Evolutionary conservation across 2,797 vertebrate genomes (phyloP).

Genomic region (Alca torda): DNA sequence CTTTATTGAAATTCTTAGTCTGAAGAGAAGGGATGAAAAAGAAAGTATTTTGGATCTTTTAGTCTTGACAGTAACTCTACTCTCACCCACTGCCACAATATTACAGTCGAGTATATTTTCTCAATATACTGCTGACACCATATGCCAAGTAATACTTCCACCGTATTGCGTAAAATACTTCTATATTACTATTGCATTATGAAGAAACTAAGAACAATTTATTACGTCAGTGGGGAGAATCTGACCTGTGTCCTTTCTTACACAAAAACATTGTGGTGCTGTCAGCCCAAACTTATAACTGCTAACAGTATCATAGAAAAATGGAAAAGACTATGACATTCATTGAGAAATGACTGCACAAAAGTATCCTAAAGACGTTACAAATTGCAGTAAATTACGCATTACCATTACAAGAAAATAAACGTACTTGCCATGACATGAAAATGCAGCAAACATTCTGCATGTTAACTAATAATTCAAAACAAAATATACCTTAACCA

Average conservation of each 20-base stretch:
- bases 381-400: neutral
- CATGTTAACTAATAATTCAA: neutral
- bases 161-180: neutral
- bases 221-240: neutral
- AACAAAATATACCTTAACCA: neutral
- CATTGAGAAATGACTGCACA: neutral
- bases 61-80: neutral
- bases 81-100: neutral
- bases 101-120: neutral
- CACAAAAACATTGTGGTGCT: neutral
- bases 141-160: neutral
- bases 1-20: neutral
- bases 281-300: neutral
- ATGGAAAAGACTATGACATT: neutral
- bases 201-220: neutral
- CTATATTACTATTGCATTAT: neutral
- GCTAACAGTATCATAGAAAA: neutral
- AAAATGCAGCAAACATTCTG: neutral
- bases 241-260: neutral
- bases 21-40: neutral
- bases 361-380: neutral
- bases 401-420: neutral
- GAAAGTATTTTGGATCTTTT: neutral
- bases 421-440: neutral
- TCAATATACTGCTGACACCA: neutral